Evolutionary conservation across 2,113 vertebrate genomes (phyloP).

Genomic region (Ailurus styani): DNA sequence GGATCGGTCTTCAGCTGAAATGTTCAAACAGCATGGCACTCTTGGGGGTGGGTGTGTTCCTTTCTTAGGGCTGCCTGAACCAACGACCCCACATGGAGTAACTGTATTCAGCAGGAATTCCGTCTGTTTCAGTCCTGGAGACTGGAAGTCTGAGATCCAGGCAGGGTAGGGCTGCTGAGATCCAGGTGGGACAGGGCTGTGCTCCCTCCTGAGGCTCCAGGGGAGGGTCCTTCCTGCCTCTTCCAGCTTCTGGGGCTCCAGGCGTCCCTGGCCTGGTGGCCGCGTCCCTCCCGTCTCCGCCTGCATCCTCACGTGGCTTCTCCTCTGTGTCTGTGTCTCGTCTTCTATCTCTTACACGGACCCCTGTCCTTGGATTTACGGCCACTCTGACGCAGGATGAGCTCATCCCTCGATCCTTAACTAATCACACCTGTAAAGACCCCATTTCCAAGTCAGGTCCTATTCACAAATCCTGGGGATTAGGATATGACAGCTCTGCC

Average conservation of each 20-base stretch:
- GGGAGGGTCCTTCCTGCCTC: not conserved
- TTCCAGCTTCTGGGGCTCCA: not conserved
- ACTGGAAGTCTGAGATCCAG: not conserved
- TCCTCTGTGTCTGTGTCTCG: not conserved
- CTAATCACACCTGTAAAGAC: not conserved
- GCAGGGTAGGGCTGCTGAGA: not conserved
- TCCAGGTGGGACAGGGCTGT: rapidly evolving
- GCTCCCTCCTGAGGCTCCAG: not conserved
- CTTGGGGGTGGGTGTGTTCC: rapidly evolving
- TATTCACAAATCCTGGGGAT: too few species aligned
- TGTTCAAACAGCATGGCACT: rapidly evolving
- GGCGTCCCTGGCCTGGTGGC: not conserved
- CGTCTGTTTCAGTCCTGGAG: not conserved
- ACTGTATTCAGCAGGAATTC: too few species aligned
- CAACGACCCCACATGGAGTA: rapidly evolving
- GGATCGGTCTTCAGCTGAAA: rapidly evolving
- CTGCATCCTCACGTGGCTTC: rapidly evolving
- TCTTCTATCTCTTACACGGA: not conserved
- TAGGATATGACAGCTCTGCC: too few species aligned
- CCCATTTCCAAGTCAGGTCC: too few species aligned
- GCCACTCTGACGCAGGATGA: not conserved
- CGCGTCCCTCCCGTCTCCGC: rapidly evolving
- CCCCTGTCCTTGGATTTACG: not conserved
- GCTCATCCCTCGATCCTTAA: not conserved
- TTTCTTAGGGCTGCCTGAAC: too few species aligned